phyloP scores from a whole-genome alignment of 2,888 invertebrate genomes.

The Apoderus coryli region DNA sequence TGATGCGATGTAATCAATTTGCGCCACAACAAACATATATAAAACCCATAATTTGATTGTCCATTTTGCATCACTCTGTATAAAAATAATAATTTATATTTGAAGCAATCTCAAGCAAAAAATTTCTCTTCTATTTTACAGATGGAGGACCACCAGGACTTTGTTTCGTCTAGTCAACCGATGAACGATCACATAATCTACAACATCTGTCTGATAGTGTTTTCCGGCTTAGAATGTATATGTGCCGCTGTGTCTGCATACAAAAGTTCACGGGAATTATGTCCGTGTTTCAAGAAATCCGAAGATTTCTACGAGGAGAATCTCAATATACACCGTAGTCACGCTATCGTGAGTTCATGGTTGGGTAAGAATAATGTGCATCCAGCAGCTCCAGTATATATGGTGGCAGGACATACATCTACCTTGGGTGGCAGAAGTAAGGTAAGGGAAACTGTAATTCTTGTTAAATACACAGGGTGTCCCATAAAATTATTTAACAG shows the following conservation, averaged over 20 bases:
- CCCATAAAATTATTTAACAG: too few species aligned
- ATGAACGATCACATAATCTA: too few species aligned
- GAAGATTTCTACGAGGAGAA: constrained; percentile 15
- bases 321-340: constrained; percentile 33
- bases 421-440: constrained; percentile 20
- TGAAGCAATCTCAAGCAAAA: too few species aligned
- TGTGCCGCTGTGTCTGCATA: constrained; percentile 39
- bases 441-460: constrained; percentile 20
- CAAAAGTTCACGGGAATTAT: constrained; percentile 39
- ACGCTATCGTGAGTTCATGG: constrained; percentile 43
- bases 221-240: constrained; percentile 38
- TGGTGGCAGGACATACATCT: constrained; percentile 26
- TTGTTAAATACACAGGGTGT: too few species aligned
- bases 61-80: too few species aligned
- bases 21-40: too few species aligned
- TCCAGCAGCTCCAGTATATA: constrained; percentile 17
- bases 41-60: too few species aligned
- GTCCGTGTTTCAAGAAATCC: constrained; percentile 36
- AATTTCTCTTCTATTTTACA: too few species aligned
- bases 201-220: constrained; percentile 45
- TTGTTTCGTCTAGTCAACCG: too few species aligned
- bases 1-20: too few species aligned
- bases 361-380: constrained; percentile 34
- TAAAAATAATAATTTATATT: too few species aligned
- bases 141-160: too few species aligned